Evolutionary conservation across 1,140 invertebrate species (phyloP).

Genomic region (Ericerus pela): DNA sequence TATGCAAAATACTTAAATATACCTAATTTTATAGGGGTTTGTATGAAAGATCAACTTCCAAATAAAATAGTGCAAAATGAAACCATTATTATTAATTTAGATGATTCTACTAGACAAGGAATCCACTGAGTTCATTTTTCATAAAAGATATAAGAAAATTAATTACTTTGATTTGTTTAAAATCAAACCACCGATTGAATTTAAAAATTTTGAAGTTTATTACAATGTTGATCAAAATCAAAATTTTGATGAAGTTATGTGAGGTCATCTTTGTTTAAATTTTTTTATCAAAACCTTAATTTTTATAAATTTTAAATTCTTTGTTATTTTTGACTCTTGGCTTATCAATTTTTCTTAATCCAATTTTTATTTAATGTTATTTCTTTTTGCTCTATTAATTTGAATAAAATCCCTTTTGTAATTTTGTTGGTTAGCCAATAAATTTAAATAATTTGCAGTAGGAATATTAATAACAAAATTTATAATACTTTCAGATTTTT

Average conservation of each 20-base stretch:
- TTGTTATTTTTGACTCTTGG: background rate
- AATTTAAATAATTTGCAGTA: background rate
- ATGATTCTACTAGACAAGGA: background rate
- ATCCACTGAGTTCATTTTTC: background rate
- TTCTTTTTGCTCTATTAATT: background rate
- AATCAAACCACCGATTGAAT: background rate
- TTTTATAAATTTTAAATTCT: background rate
- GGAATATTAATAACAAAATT: background rate
- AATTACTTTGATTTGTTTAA: slow-evolving; percentile 1
- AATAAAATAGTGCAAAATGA: background rate
- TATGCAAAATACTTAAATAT: background rate
- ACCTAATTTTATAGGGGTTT: slow-evolving; percentile 8
- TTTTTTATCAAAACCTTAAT: slow-evolving; percentile 3
- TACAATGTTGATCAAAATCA: slow-evolving; percentile 5
- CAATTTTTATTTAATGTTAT: background rate
- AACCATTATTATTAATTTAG: slow-evolving; percentile 1
- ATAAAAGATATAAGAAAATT: background rate
- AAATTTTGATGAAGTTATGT: background rate
- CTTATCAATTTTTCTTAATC: background rate
- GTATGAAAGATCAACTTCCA: slow-evolving; percentile 3
- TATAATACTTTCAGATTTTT: background rate
- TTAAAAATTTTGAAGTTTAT: background rate
- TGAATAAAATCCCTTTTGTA: background rate
- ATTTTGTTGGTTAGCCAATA: background rate
- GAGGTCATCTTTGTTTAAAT: slow-evolving; percentile 9